Evolutionary conservation across 2,113 vertebrate species (phyloP).

Genomic region (Ammospiza caudacuta): DNA sequence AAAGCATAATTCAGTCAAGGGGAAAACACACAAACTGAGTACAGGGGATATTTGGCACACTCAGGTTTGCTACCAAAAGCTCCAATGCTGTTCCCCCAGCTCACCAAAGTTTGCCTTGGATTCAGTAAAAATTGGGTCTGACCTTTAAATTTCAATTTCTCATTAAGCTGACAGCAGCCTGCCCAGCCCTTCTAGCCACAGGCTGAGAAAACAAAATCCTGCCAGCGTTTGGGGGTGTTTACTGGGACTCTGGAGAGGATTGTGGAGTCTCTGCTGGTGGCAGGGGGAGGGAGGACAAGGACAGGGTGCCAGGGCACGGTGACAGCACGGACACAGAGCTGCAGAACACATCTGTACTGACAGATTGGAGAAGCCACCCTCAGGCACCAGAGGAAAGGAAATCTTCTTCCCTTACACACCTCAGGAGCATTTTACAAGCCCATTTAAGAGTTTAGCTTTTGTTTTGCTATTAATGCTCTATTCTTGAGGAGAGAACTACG

Average conservation of each 20-base stretch:
- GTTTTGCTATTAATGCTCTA: not conserved
- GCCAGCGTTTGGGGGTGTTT: not conserved
- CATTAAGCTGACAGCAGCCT: not conserved
- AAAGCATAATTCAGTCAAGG: not conserved
- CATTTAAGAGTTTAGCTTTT: not conserved
- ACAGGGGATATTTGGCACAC: not conserved
- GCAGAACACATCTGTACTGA: not conserved
- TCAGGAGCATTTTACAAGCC: not conserved
- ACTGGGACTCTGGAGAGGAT: not conserved
- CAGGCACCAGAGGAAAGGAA: not conserved
- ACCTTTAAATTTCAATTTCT: not conserved
- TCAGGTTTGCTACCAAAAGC: not conserved
- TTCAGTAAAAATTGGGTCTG: not conserved
- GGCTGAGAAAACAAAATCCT: accelerated
- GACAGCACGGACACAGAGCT: not conserved
- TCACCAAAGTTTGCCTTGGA: not conserved
- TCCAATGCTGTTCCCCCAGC: not conserved
- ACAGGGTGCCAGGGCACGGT: not conserved
- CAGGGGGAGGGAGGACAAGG: not conserved
- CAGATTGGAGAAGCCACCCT: not conserved
- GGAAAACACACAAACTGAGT: not conserved
- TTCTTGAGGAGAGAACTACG: not conserved
- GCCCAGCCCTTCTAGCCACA: not conserved
- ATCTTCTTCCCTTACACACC: not conserved
- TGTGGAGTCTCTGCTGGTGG: not conserved